Evolutionary conservation across 1,140 invertebrate genomes (phyloP).

Genomic region (Drosophila miranda): DNA sequence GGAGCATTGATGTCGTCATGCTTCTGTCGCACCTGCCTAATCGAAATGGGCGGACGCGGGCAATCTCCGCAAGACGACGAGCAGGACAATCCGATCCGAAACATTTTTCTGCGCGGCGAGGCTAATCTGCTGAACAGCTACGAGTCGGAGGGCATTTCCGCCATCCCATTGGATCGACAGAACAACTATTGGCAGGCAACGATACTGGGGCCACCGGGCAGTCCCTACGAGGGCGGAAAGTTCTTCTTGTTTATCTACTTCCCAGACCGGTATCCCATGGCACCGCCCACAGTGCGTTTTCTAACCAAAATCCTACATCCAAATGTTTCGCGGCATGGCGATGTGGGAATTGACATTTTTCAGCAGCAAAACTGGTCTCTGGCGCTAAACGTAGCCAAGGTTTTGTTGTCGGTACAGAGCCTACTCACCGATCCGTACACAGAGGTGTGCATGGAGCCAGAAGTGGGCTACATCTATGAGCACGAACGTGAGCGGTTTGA

Average conservation of each 20-base stretch:
- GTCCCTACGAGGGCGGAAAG: conserved; percentile 96
- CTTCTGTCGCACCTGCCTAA: conserved; percentile 92
- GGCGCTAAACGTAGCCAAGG: conserved; percentile 95
- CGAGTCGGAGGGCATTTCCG: conserved; percentile 95
- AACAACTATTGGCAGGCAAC: conserved; percentile 96
- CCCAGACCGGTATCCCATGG: conserved; percentile 91
- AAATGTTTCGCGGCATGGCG: conserved; percentile 97
- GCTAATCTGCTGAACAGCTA: conserved; percentile 87
- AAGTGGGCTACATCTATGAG: conserved; percentile 91
- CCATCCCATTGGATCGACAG: conserved; percentile 91
- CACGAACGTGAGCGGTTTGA: conserved; percentile 91
- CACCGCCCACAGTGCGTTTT: conserved; percentile 94
- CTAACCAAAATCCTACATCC: conserved; percentile 96
- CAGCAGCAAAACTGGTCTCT: conserved; percentile 98
- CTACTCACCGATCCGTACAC: conserved; percentile 96
- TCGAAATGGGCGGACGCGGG: conserved; percentile 88
- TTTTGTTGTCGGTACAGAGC: conserved; percentile 94
- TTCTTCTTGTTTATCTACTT: conserved; percentile 97
- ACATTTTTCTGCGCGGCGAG: conserved; percentile 89
- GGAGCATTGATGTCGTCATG: conserved; percentile 87
- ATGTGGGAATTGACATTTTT: conserved; percentile 97
- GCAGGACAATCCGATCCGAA: conserved; percentile 88
- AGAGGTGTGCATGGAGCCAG: conserved; percentile 95
- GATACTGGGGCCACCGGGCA: conserved; percentile 93
- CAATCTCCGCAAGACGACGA: conserved; percentile 81